Conservation (phyloP, 2,888 invertebrate species). For the Leucoma salicis region DNA sequence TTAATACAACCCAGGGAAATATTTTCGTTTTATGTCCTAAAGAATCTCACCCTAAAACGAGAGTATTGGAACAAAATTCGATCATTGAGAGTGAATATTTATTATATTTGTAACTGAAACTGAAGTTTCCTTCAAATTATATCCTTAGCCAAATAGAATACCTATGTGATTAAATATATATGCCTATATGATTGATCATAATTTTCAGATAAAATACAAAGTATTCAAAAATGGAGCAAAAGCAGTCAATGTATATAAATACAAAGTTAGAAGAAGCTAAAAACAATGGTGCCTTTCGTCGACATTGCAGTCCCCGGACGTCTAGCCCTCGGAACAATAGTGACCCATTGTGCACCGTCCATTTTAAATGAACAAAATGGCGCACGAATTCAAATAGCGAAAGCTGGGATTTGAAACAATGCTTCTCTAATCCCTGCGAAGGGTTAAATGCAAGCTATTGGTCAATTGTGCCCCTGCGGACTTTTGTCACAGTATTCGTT, state of each 20-base stretch:
- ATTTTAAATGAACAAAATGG: constrained; percentile 82
- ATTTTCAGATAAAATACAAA: background rate
- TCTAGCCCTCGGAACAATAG: constrained; percentile 69
- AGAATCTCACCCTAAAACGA: no score
- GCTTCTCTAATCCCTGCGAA: constrained; percentile 69
- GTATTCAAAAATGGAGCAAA: background rate
- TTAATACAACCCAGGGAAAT: no score
- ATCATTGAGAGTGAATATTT: no score
- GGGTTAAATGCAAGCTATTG: constrained; percentile 80
- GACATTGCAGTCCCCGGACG: constrained; percentile 55
- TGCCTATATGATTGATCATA: no score
- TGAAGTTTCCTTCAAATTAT: no score
- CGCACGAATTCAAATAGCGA: constrained; percentile 62
- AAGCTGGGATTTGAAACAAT: constrained; percentile 75
- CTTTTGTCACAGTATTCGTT: constrained; percentile 24
- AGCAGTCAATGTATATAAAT: constrained; percentile 37
- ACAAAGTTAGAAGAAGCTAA: constrained; percentile 67
- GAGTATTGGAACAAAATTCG: no score
- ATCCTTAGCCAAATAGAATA: no score
- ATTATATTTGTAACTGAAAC: no score
- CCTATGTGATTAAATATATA: no score
- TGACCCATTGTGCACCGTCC: constrained; percentile 76
- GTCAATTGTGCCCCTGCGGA: constrained; percentile 65
- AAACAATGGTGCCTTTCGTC: constrained; percentile 69
- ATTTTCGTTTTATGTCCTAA: no score